Evolutionary conservation across 2,888 invertebrate genomes (phyloP).

Genomic region (Halictus ligatus): DNA sequence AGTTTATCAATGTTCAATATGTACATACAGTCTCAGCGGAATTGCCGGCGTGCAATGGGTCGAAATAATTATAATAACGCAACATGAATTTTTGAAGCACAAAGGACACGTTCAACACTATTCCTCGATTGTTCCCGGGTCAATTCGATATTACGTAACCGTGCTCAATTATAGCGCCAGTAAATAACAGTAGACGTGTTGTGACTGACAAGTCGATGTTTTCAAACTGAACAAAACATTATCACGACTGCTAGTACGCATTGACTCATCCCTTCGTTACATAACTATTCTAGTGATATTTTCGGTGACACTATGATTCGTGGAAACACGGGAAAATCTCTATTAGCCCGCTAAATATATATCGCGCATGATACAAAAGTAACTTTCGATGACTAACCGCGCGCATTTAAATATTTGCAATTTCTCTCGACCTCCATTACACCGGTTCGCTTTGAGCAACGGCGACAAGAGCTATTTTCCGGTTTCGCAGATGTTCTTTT

Average conservation of each 20-base stretch:
- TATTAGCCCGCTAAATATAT: conserved; percentile 53
- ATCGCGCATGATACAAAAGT: conserved; percentile 28
- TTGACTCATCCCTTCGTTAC: conserved; percentile 39
- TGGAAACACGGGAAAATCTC: conserved; percentile 47
- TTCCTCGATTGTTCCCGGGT: not conserved
- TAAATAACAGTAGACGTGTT: not conserved
- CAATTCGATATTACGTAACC: not conserved
- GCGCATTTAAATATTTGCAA: not conserved
- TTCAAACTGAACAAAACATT: conserved; percentile 25
- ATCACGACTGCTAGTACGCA: conserved; percentile 8
- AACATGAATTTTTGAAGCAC: not conserved
- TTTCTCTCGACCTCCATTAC: not conserved
- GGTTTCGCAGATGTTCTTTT: not conserved
- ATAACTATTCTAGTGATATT: conserved; percentile 53
- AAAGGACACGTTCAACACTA: not conserved
- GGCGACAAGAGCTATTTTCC: not conserved
- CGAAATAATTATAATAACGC: no score
- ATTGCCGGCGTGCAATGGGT: no score
- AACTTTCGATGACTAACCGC: conserved; percentile 6
- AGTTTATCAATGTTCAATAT: no score
- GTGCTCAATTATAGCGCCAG: not conserved
- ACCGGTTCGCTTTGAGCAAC: not conserved
- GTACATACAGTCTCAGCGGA: no score
- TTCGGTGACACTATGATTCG: conserved; percentile 52
- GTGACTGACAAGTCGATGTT: not conserved